These are phyloP conservation scores for Notospermus geniculatus DNA, from an alignment of 1,140 invertebrate genomes.

Conservation along the genomic window DNA sequence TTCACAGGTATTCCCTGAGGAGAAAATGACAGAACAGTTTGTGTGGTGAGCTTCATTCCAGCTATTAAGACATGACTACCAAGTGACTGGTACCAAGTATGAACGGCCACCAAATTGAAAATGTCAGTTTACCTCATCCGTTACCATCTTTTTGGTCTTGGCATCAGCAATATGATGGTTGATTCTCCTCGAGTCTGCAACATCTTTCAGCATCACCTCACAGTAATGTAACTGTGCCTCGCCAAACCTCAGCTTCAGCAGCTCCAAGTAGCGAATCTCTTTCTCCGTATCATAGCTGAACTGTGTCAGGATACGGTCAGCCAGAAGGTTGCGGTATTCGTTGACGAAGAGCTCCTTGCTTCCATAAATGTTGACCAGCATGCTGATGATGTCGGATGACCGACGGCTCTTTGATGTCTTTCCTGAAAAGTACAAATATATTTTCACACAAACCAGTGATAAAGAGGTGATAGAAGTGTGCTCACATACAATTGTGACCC, in stretches of 20 bases:
- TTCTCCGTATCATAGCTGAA: conserved; percentile 78
- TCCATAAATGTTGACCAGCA: conserved; percentile 97
- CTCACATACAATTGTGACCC: too few species aligned
- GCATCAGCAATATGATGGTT: conserved; percentile 79
- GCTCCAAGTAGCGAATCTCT: conserved; percentile 92
- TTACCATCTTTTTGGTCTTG: conserved; percentile 34
- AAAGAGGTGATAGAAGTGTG: too few species aligned
- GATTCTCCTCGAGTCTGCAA: conserved; percentile 76
- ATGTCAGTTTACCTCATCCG: background rate
- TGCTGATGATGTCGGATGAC: conserved; percentile 92
- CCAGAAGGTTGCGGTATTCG: conserved; percentile 92
- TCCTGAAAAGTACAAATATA: too few species aligned
- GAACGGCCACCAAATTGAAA: too few species aligned
- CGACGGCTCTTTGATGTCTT: conserved; percentile 60
- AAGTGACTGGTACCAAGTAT: too few species aligned
- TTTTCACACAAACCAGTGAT: too few species aligned
- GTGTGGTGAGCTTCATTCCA: too few species aligned
- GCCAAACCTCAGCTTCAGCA: conserved; percentile 91
- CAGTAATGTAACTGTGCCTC: conserved; percentile 94
- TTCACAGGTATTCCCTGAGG: conserved; percentile 68
- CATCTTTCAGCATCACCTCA: conserved; percentile 98
- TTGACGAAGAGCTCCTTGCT: conserved; percentile 98
- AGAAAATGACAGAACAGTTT: too few species aligned
- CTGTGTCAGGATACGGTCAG: conserved; percentile 85
- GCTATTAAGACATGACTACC: too few species aligned